Evolutionary conservation across 2,797 vertebrate species (phyloP).

Genomic region (Bovichtus variegatus): DNA sequence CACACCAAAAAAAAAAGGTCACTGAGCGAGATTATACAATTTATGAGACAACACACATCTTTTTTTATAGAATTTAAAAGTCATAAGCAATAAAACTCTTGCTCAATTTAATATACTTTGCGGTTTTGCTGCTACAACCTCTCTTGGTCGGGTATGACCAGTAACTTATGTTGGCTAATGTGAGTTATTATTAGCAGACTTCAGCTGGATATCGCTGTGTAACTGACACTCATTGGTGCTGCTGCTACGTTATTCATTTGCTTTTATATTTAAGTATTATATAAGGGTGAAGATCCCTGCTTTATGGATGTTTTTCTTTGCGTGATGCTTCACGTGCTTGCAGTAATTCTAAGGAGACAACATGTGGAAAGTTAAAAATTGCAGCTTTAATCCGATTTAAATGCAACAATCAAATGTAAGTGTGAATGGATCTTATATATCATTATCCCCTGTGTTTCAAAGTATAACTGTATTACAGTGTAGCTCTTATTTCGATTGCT

Average conservation of each 20-base stretch:
- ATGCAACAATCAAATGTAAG: not conserved
- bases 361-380: not conserved
- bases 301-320: not conserved
- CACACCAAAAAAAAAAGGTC: not conserved
- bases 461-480: not conserved
- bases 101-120: not conserved
- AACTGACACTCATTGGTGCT: not conserved
- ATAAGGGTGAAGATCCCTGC: not conserved
- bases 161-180: not conserved
- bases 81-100: not conserved
- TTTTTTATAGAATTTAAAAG: too few species aligned
- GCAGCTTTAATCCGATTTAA: conserved; percentile 1
- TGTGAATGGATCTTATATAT: not conserved
- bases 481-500: too few species aligned
- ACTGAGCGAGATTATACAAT: too few species aligned
- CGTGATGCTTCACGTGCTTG: not conserved
- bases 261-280: not conserved
- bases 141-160: not conserved
- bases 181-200: not conserved
- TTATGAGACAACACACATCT: not conserved
- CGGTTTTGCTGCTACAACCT: not conserved
- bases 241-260: not conserved
- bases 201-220: not conserved
- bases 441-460: not conserved
- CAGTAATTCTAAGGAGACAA: not conserved